These are phyloP conservation scores for Oreohelix idahoensis DNA, from an alignment of 1,140 invertebrate genomes.

Conservation along the genomic window DNA sequence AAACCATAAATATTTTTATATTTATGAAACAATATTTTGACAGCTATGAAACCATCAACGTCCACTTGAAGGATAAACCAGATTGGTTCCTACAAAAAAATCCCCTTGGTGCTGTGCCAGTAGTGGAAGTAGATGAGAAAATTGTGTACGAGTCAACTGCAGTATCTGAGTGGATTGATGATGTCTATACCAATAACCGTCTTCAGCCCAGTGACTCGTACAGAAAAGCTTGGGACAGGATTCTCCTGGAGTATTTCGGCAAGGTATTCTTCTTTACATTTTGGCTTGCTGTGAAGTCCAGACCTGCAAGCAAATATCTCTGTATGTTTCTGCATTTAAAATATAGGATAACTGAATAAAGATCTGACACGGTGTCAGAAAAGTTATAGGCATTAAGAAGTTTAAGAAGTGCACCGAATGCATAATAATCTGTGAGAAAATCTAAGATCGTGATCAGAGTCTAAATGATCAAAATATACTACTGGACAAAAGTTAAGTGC, in stretches of 20 bases:
- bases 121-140: conserved; percentile 81
- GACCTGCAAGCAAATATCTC: no score
- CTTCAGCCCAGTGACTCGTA: conserved; percentile 83
- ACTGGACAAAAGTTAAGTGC: no score
- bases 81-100: conserved; percentile 83
- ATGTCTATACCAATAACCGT: conserved; percentile 81
- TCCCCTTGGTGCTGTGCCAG: conserved; percentile 85
- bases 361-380: no score
- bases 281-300: no score
- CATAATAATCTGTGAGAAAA: no score
- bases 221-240: conserved; percentile 83
- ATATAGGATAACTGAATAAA: no score
- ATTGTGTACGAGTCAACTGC: conserved; percentile 86
- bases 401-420: no score
- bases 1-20: not conserved
- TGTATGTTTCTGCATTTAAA: no score
- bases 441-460: no score
- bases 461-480: no score
- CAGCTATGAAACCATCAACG: conserved; percentile 87
- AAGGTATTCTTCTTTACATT: not conserved
- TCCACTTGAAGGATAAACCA: conserved; percentile 87
- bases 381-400: no score
- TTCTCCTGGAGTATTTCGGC: conserved; percentile 80
- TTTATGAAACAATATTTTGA: not conserved
- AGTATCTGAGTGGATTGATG: conserved; percentile 88